Evolutionary conservation across 2,113 vertebrate species (phyloP).

Genomic region (Syrmaticus mikado): DNA sequence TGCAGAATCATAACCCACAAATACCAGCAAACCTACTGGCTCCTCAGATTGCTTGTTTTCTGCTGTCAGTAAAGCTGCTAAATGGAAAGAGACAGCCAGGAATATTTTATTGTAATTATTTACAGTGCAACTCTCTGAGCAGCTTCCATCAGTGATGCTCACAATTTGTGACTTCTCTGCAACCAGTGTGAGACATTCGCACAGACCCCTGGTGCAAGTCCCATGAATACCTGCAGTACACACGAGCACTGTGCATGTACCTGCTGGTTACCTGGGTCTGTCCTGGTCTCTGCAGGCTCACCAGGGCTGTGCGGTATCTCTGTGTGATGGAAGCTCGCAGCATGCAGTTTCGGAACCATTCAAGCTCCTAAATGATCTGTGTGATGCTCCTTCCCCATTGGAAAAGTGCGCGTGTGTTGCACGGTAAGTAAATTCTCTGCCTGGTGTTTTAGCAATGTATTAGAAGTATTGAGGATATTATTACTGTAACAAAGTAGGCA

Average conservation of each 20-base stretch:
- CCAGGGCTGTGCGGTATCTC: neutral
- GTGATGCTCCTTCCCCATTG: neutral
- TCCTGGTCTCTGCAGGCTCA: neutral
- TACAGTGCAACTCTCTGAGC: neutral
- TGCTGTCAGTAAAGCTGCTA: neutral
- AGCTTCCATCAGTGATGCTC: fast-evolving
- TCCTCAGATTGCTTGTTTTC: neutral
- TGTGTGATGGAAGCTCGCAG: fast-evolving
- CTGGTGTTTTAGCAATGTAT: neutral
- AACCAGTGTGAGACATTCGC: fast-evolving
- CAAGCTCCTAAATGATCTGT: neutral
- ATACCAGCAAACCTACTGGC: neutral
- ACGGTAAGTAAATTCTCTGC: no score
- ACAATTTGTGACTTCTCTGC: fast-evolving
- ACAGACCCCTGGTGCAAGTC: neutral
- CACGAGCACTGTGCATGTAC: fast-evolving
- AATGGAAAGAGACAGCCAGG: neutral
- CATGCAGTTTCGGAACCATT: fast-evolving
- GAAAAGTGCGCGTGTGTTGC: fast-evolving
- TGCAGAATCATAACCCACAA: neutral
- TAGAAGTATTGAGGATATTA: neutral
- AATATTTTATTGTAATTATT: neutral
- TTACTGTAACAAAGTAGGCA: neutral
- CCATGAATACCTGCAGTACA: neutral
- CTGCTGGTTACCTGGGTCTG: neutral